A percentile compares a stretch with the other conserved stretches of the same genome.
These are phyloP conservation scores for Netelia melanura DNA, from an alignment of 2,888 invertebrate genomes.

Conservation along the genomic window DNA sequence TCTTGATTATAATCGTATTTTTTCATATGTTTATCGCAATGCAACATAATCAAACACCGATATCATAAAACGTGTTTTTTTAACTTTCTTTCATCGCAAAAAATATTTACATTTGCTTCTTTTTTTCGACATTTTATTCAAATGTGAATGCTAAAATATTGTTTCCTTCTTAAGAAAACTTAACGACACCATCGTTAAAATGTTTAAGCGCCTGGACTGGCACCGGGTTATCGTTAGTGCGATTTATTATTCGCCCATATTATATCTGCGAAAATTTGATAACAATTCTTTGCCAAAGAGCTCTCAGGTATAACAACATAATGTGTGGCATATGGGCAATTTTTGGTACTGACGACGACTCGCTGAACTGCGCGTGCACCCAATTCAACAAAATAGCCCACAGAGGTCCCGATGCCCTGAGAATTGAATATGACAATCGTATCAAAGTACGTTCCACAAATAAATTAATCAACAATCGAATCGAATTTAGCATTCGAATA, in stretches of 20 bases:
- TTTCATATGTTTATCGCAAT: too few species aligned
- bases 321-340: slow-evolving; percentile 94
- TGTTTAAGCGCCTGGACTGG: too few species aligned
- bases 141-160: too few species aligned
- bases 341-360: slow-evolving; percentile 88
- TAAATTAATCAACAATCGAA: slow-evolving; percentile 8
- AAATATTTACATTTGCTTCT: too few species aligned
- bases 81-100: too few species aligned
- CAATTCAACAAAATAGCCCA: slow-evolving; percentile 89
- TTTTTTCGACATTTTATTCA: too few species aligned
- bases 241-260: background rate
- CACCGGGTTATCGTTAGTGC: background rate
- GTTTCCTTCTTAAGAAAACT: too few species aligned
- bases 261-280: background rate
- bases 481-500: background rate
- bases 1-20: too few species aligned
- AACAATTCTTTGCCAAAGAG: background rate
- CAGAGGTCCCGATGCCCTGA: slow-evolving; percentile 92
- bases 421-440: slow-evolving; percentile 89
- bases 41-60: too few species aligned
- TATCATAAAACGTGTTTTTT: too few species aligned
- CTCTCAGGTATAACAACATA: slow-evolving; percentile 38
- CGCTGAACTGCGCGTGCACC: slow-evolving; percentile 87
- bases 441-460: slow-evolving; percentile 85
- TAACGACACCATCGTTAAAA: too few species aligned